These are phyloP conservation scores for Plodia interpunctella DNA, from an alignment of 1,140 invertebrate genomes.

Conservation along the genomic window DNA sequence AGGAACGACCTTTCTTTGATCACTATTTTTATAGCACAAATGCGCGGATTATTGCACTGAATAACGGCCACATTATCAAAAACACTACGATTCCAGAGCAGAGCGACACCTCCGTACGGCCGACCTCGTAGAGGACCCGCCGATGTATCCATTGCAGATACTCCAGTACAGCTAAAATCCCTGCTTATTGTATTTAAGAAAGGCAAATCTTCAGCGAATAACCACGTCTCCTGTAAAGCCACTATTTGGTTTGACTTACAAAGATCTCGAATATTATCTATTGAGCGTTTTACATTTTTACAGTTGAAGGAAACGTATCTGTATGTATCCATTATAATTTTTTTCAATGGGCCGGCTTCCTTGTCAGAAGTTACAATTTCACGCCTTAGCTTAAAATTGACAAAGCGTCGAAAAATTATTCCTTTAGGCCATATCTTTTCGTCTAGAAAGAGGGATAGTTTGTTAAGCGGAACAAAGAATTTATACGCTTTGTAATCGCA, in stretches of 20 bases:
- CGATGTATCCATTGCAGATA: slow-evolving; percentile 13
- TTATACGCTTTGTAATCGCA: background rate
- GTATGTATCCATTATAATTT: background rate
- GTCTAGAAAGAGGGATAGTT: background rate
- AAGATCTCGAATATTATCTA: slow-evolving; percentile 2
- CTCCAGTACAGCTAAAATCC: slow-evolving; percentile 8
- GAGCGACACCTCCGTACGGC: slow-evolving; percentile 12
- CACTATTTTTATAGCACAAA: background rate
- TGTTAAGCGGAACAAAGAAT: background rate
- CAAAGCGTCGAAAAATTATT: background rate
- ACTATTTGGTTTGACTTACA: slow-evolving; percentile 8
- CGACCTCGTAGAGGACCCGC: slow-evolving; percentile 4
- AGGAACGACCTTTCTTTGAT: background rate
- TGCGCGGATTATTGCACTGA: slow-evolving; percentile 10
- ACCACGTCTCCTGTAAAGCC: slow-evolving; percentile 17
- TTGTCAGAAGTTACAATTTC: background rate
- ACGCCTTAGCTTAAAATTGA: background rate
- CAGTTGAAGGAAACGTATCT: slow-evolving; percentile 2
- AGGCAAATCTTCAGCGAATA: background rate
- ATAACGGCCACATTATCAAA: slow-evolving; percentile 8
- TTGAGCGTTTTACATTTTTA: slow-evolving; percentile 12
- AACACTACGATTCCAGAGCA: slow-evolving; percentile 4
- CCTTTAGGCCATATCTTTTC: background rate
- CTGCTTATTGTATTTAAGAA: slow-evolving; percentile 2
- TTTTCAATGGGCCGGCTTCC: background rate